Percentiles rank a stretch among this genome's conserved stretches.
Evolutionary conservation across 2,797 vertebrate genomes (phyloP).

Genomic region (Rhinophrynus dorsalis): DNA sequence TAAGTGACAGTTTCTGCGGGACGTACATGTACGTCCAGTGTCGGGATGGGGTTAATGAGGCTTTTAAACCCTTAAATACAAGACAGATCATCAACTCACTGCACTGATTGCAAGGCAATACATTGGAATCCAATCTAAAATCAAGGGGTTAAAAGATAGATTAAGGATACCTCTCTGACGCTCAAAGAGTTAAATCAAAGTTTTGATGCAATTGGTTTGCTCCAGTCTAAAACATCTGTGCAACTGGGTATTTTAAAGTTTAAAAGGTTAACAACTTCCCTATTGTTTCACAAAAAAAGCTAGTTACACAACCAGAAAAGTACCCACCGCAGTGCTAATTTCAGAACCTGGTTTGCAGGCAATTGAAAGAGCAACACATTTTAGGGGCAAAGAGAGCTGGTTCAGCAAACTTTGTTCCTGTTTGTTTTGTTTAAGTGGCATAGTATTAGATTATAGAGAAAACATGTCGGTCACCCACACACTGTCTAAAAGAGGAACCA

Average conservation of each 20-base stretch:
- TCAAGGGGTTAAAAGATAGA: too few species aligned
- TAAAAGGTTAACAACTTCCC: neutral
- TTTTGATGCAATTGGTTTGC: too few species aligned
- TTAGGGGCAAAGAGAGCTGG: neutral
- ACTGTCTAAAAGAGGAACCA: constrained; percentile 16
- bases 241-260: neutral
- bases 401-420: constrained; percentile 36
- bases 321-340: neutral
- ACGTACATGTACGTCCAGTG: too few species aligned
- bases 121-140: too few species aligned
- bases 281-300: constrained; percentile 18
- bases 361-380: neutral
- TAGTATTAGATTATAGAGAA: constrained; percentile 3
- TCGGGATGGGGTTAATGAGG: too few species aligned
- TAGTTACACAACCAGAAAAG: constrained; percentile 6
- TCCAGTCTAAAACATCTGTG: too few species aligned
- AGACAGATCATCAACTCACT: too few species aligned
- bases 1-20: too few species aligned
- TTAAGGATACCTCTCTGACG: too few species aligned
- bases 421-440: constrained; percentile 10
- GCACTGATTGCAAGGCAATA: too few species aligned
- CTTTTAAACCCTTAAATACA: too few species aligned
- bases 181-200: too few species aligned
- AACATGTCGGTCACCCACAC: neutral
- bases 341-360: neutral